Percentiles rank a stretch among this genome's conserved stretches.
phyloP scores from a whole-genome alignment of 2,797 vertebrate genomes.

The Phrynocephalus guinanensis region DNA sequence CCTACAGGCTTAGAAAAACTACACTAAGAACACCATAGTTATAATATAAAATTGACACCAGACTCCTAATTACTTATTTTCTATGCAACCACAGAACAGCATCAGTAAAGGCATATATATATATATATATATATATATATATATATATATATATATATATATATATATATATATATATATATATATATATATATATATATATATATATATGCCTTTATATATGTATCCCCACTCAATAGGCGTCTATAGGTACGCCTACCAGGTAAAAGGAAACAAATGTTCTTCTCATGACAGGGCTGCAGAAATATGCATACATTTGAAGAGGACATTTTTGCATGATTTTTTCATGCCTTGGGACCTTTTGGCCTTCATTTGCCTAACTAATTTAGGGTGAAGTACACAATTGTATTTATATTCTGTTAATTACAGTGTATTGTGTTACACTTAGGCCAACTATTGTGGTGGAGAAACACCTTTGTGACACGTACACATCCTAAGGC shows the following conservation, averaged over 20 bases:
- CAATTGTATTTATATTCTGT: slow-evolving; percentile 7
- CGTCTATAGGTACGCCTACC: slow-evolving; percentile 57
- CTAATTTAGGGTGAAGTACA: slow-evolving; percentile 9
- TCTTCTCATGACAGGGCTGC: slow-evolving; percentile 36
- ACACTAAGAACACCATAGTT: slow-evolving; percentile 66
- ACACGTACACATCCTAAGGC: not conserved
- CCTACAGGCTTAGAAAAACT: slow-evolving; percentile 66
- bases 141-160: no score
- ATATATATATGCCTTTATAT: slow-evolving; percentile 41
- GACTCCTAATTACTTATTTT: slow-evolving; percentile 72
- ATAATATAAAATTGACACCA: slow-evolving; percentile 68
- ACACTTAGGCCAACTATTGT: slow-evolving; percentile 1
- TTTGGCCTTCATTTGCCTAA: not conserved
- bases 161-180: no score
- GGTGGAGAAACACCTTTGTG: not conserved
- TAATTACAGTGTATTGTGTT: not conserved
- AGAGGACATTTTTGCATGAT: slow-evolving; percentile 6
- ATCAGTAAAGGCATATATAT: slow-evolving; percentile 40
- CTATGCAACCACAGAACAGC: slow-evolving; percentile 56
- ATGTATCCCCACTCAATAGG: slow-evolving; percentile 39
- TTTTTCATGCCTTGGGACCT: slow-evolving; percentile 18
- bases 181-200: no score
- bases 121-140: no score
- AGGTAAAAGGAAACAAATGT: slow-evolving; percentile 49
- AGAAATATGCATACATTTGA: slow-evolving; percentile 27